Evolutionary conservation across 2,113 vertebrate genomes (phyloP).

Genomic region (Macquaria ambigua): DNA sequence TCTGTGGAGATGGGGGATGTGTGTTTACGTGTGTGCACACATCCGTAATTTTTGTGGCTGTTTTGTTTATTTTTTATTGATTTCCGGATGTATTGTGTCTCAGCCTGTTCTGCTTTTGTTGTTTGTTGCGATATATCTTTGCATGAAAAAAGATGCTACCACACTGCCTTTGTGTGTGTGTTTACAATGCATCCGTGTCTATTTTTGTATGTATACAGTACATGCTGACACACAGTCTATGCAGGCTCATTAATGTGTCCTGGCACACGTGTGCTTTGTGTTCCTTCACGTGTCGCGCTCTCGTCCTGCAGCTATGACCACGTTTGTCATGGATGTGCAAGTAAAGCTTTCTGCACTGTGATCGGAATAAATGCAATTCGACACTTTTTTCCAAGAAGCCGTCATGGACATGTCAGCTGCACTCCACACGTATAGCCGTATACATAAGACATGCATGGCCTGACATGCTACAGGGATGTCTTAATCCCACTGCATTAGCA

Average conservation of each 20-base stretch:
- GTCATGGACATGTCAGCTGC: neutral
- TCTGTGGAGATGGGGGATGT: constrained; percentile 4
- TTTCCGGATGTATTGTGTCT: neutral
- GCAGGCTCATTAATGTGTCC: neutral
- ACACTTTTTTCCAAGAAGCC: neutral
- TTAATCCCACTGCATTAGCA: neutral
- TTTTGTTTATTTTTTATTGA: constrained; percentile 6
- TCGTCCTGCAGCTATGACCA: neutral
- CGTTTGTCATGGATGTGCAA: neutral
- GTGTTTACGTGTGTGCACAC: constrained; percentile 1
- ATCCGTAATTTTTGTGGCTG: neutral
- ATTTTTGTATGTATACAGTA: neutral
- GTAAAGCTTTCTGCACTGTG: neutral
- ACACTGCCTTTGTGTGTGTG: neutral
- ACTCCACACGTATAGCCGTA: rapidly evolving
- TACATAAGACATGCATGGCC: neutral
- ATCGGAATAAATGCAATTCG: neutral
- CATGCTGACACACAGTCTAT: no score
- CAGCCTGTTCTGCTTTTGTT: neutral
- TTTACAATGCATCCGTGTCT: neutral
- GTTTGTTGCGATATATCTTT: neutral
- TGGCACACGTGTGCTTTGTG: neutral
- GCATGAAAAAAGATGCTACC: neutral
- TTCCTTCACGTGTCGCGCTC: neutral
- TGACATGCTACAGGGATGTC: neutral